Base-by-base conservation (phyloP, 2,888 invertebrate species). In the Brenthis daphne region DNA sequence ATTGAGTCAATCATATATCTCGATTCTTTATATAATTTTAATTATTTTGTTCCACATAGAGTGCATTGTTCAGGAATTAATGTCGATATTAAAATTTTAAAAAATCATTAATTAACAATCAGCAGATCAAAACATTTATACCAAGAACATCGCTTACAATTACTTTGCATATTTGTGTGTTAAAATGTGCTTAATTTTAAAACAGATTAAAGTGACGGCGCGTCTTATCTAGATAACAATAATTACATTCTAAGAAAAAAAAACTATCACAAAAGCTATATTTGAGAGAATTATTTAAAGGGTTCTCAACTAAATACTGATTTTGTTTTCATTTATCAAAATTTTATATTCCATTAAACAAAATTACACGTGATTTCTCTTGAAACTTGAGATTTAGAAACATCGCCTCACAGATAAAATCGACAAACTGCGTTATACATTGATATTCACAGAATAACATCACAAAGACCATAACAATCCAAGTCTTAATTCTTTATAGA, bases 401-500 rank as follows among this genome's bases (percentile, higher is more conserved):
- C 47, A 24, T 50, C 16, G 60, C 60, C 60, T 50, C 48, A 29
- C 60, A 29, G 47, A 14, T 48, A 51, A 16, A 53, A 58, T 50
- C 29, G 57, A 63, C 47, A 29, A 56, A 54, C 60, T 55, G 55
- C 58, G 58, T 61, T 43, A 67, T 60, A 57, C 29, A 54, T 56
- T 60, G 80, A 80, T 82, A 79, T 80, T 80, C 80, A 82, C 81
- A 82, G 80, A 83, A 82, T 80, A 85, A 82, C 70, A 85, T 86
- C 86, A 88, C 87, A 84, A 43, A 81, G 82, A 85, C 66, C 64
- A 63, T 84, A 89, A 89, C 87, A 86, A 87, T 87, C 84, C 83
- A 87, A 88, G 86, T 88, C 89, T 88, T 86, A 81, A 85, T 85
- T 82, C 83, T 85, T 86, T 86, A 85, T 89, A 90, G 86, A 86